Conservation (phyloP, 2,888 invertebrate genomes). For the Carterocephalus palaemon region DNA sequence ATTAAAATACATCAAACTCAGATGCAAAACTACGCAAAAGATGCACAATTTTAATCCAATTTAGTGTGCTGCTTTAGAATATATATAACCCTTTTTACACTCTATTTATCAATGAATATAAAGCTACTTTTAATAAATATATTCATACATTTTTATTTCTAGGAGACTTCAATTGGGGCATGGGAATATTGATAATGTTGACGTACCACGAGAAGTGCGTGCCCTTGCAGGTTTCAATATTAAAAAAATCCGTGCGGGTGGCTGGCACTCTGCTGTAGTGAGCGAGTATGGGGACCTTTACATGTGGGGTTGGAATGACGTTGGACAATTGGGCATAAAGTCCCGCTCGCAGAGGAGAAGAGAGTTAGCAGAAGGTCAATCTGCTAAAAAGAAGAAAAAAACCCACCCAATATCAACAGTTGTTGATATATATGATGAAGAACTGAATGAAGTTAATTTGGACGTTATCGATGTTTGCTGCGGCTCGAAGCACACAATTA, state of each 20-base stretch:
- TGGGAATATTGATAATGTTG: conserved; percentile 81
- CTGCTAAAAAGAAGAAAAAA: conserved; percentile 44
- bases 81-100: no score
- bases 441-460: conserved; percentile 64
- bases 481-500: conserved; percentile 87
- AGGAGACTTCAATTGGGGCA: conserved; percentile 94
- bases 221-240: conserved; percentile 88
- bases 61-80: no score
- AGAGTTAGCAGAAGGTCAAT: conserved; percentile 29
- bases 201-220: conserved; percentile 82
- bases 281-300: conserved; percentile 90
- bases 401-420: conserved; percentile 35
- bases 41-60: no score
- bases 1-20: no score
- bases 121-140: no score
- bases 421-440: conserved; percentile 57
- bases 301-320: conserved; percentile 94
- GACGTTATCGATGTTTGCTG: conserved; percentile 82
- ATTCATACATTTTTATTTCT: conserved; percentile 43
- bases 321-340: conserved; percentile 88
- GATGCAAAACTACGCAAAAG: no score
- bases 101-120: no score
- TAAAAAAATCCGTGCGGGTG: conserved; percentile 85
- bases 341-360: conserved; percentile 45
- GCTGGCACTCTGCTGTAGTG: conserved; percentile 91